Base-by-base conservation (phyloP, 2,888 invertebrate species). In the Buathra laborator region DNA sequence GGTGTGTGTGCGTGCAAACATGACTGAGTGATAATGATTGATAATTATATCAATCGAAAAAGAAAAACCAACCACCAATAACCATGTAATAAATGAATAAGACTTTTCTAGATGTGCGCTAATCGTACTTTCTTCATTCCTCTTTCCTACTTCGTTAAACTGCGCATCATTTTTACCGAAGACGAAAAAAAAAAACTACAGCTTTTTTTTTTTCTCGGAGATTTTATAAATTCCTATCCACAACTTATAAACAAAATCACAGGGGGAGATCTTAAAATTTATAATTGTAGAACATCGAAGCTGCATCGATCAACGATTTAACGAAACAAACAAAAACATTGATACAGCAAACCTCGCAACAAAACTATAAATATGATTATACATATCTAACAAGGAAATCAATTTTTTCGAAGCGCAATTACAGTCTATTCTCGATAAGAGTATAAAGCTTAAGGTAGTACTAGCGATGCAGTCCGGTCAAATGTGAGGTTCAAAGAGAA, bases 31-130 rank as follows among this genome's bases (percentile, higher is more conserved):
- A 90, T 90, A 90, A 89, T 89, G 89, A 85, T 86, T 83, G 89
- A 92, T 91, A 90, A 90, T 90, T 89, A 89, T 90, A 90, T 89
- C 85, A 87, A 87, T 89, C 78, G 48, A 68, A 77, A 70, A 44
- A 81, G 79, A 78, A 74, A 74, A 68, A 56, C 86, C 88, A 89
- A 87, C 88, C 86, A 89, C 90, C 90, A 90, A 90, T 91, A 91
- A 91, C 85, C 90, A 88, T 92, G 90, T 92, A 92, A 92, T 89
- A 88, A 92, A 92, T 89, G 91, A 92, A 91, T 91, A 91, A 92
- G 92, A 91, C 91, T 92, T 92, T 93, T 93, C 90, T 92, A 92
- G 90, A 91, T 85, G 89, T 89, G 89, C 86, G 83, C 83, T 84
- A 83, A 71, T 80, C 72, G 86, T 87, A 70, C 43, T 91, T 88